Evolutionary conservation across 2,113 vertebrate genomes (phyloP).

Genomic region (Neomonachus schauinslandi): DNA sequence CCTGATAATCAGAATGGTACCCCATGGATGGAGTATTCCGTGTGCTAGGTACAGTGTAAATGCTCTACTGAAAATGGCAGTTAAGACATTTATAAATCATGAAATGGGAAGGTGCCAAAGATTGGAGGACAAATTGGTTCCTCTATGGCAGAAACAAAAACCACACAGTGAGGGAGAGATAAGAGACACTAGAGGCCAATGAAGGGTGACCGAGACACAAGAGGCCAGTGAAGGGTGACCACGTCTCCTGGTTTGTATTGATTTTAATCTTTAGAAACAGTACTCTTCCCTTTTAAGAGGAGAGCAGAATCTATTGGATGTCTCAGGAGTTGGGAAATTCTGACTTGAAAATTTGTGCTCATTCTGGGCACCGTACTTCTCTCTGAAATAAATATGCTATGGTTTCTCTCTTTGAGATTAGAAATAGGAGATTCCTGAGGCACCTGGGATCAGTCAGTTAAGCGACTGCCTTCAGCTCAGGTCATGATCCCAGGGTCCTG

Average conservation of each 20-base stretch:
- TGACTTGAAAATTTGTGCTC: slow-evolving; percentile 24
- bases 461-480: background rate
- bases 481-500: background rate
- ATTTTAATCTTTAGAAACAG: slow-evolving; percentile 55
- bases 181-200: background rate
- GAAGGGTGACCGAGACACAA: background rate
- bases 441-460: background rate
- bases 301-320: slow-evolving; percentile 49
- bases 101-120: background rate
- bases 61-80: slow-evolving; percentile 28
- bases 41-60: background rate
- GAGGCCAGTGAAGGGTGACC: slow-evolving; percentile 20
- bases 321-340: slow-evolving; percentile 41
- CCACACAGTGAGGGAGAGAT: background rate
- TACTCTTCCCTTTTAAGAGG: slow-evolving; percentile 41
- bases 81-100: slow-evolving; percentile 24
- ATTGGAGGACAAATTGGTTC: background rate
- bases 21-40: background rate
- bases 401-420: slow-evolving; percentile 52
- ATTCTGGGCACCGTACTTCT: background rate
- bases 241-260: slow-evolving; percentile 50
- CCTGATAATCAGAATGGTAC: background rate
- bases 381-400: background rate
- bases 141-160: background rate
- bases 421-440: background rate